Conservation (phyloP, 2,888 invertebrate species). For the Phymatocera aterrima region DNA sequence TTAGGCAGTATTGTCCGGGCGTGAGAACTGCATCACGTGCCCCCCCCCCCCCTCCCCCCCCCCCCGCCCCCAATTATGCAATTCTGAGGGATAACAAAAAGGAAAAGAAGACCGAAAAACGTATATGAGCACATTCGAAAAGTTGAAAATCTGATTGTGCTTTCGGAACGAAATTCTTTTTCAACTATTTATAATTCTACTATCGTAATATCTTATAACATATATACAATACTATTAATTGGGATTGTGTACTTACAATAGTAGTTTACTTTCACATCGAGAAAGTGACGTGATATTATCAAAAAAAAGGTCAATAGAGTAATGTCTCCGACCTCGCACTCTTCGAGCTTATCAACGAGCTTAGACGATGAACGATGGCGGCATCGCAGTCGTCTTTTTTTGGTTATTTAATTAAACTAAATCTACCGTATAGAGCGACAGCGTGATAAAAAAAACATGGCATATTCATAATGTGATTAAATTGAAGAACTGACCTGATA, state of each 20-base stretch:
- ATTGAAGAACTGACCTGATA: not conserved
- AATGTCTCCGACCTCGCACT: conserved; percentile 1
- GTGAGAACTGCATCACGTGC: conserved; percentile 37
- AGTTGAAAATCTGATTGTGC: no score
- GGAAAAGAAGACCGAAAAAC: no score
- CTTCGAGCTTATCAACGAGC: not conserved
- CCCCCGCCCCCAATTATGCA: not conserved
- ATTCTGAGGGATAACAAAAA: not conserved
- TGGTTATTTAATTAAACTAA: conserved; percentile 1
- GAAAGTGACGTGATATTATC: no score
- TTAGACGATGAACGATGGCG: not conserved
- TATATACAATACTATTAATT: no score
- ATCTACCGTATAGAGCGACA: no score
- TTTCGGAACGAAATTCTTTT: no score
- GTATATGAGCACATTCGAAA: no score
- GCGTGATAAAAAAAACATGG: not conserved
- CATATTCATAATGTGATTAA: not conserved
- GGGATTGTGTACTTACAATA: no score
- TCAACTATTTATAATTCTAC: no score
- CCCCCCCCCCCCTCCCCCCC: not conserved
- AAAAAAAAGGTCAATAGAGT: conserved; percentile 14
- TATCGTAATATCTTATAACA: no score
- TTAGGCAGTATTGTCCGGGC: conserved; percentile 18
- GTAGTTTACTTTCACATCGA: no score
- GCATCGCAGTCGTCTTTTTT: not conserved